These are phyloP conservation scores for Tyria jacobaeae DNA, from an alignment of 2,888 invertebrate species.

Conservation along the genomic window DNA sequence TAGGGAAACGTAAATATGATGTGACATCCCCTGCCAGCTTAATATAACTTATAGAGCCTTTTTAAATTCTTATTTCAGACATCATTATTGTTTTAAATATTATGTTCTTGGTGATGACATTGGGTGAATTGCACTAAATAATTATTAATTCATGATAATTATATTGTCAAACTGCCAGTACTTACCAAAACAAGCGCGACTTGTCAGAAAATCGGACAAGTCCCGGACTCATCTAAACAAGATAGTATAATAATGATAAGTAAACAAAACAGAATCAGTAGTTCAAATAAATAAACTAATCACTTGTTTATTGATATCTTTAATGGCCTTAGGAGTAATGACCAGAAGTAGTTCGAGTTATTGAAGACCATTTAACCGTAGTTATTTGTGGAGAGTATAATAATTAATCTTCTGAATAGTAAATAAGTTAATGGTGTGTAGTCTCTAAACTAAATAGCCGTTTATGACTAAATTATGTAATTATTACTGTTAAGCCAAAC, in stretches of 20 bases:
- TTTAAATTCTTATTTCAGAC: too few relatives aligned
- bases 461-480: not conserved
- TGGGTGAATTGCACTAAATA: too few relatives aligned
- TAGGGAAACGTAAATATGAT: too few relatives aligned
- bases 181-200: too few relatives aligned
- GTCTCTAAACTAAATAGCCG: not conserved
- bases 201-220: too few relatives aligned
- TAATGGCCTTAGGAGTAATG: conserved; percentile 2
- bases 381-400: not conserved
- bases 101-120: too few relatives aligned
- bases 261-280: conserved; percentile 9
- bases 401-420: conserved; percentile 7
- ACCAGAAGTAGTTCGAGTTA: conserved; percentile 1
- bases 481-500: not conserved
- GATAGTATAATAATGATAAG: conserved; percentile 3
- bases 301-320: conserved; percentile 7
- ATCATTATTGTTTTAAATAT: too few relatives aligned
- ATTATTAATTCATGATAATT: too few relatives aligned
- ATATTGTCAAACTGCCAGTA: too few relatives aligned
- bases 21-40: too few relatives aligned
- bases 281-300: conserved; percentile 10
- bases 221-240: not conserved
- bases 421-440: not conserved
- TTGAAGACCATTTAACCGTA: not conserved
- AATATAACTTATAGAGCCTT: too few relatives aligned